Evolutionary conservation across 1,140 invertebrate genomes (phyloP).

Genomic region (Oncopeltus fasciatus): DNA sequence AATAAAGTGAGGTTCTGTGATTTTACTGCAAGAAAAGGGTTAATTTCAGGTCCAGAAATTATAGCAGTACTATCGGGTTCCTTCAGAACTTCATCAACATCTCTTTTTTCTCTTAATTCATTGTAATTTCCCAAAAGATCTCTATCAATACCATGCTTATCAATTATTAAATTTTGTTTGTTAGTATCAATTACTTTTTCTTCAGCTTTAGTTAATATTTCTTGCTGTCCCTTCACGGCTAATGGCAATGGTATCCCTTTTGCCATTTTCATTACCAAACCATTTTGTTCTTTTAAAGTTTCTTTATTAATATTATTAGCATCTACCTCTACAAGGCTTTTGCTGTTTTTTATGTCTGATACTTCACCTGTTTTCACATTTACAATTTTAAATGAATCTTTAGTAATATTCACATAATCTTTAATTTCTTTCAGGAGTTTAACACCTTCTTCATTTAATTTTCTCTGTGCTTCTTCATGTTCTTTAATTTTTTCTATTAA

Average conservation of each 20-base stretch:
- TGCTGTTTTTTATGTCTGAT: background rate
- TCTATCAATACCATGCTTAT: background rate
- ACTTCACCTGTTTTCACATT: background rate
- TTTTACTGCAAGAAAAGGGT: too few relatives aligned
- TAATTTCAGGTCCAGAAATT: too few relatives aligned
- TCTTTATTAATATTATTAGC: too few relatives aligned
- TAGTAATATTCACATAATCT: background rate
- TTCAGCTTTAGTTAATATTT: background rate
- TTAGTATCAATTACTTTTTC: background rate
- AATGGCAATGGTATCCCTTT: conserved; percentile 21
- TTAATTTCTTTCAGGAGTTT: background rate
- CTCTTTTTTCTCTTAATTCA: conserved; percentile 10
- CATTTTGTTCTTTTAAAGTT: background rate
- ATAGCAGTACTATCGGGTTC: too few relatives aligned
- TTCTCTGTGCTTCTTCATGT: background rate
- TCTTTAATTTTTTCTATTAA: conserved; percentile 2
- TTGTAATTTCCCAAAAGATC: background rate
- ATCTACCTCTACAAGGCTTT: too few relatives aligned
- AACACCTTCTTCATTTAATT: background rate
- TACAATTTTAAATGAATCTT: background rate
- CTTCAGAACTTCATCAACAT: conserved; percentile 14
- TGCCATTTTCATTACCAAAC: conserved; percentile 11
- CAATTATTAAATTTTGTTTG: background rate
- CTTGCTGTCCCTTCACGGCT: conserved; percentile 7
- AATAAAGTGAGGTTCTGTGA: too few relatives aligned